Base-by-base conservation (phyloP, 2,888 invertebrate genomes). In the Amorpha juglandis region DNA sequence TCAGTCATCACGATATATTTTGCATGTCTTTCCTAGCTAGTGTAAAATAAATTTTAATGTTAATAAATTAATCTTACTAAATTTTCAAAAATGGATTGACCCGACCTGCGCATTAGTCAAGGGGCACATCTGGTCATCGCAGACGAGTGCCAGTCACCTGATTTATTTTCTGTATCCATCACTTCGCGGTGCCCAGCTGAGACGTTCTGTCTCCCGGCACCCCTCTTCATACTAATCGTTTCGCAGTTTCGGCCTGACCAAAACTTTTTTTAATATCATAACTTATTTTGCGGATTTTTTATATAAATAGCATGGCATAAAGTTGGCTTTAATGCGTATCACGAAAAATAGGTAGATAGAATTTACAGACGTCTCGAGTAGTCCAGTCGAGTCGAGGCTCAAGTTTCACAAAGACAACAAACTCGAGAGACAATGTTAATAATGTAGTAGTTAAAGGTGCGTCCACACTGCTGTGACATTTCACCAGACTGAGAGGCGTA, bases 81-180 rank as follows among this genome's bases (percentile, higher is more conserved):
- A 33, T 45, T 66, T 77, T 58, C 68, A 68, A 64, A 70, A 66
- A 70, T 73, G 68, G 65, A 47, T 47, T 63, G n/a, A 51, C n/a
- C 63, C 45, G 64, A 65, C 63, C 67, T 70, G 11, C 65, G 55
- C 42, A 63, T 55, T 55, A 45, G 50, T 50, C 48, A 68, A 67
- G 77, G 80, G 83, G 78, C 88, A 80, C 88, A 86, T 80, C 84
- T 87, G 88, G 88, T 83, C 86, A 86, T 81, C 80, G 78, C 78
- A 81, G 80, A 74, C 82, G 83, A 88, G 85, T 83, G 82, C 82
- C 52, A 81, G 85, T 81, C 84, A 84, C 78, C 86, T 89, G 92
- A 93, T 92, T 92, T 92, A 93, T 91, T 84, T 85, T 77, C 80
- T 74, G 83, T 79, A 92, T 93, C 89, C 88, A 90, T 93, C 92